A percentile compares a stretch with the other conserved stretches of the same genome.
phyloP scores from a whole-genome alignment of 1,140 invertebrate species.

The Trichoplusia ni region DNA sequence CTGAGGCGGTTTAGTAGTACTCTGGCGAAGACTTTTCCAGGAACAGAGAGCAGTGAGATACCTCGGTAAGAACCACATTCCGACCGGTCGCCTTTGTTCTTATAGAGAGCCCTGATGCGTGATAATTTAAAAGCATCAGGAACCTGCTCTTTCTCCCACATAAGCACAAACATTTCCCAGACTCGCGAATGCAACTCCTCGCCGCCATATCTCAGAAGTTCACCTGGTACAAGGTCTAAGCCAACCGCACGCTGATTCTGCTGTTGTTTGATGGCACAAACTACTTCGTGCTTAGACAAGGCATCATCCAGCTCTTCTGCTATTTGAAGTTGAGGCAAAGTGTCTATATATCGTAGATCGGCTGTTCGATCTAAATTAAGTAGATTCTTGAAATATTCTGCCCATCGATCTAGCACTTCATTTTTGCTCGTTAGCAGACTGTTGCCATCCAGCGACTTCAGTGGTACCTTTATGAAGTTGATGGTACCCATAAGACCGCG shows the following conservation, averaged over 20 bases:
- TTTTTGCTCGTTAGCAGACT: too few species aligned
- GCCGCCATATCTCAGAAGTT: conserved; percentile 39
- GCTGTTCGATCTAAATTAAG: conserved; percentile 24
- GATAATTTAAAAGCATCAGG: conserved; percentile 33
- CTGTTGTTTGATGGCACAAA: conserved; percentile 28
- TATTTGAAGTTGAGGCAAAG: conserved; percentile 12
- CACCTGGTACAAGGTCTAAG: conserved; percentile 33
- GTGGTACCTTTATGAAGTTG: neutral
- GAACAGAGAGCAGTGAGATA: conserved; percentile 41
- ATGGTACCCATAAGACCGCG: conserved; percentile 22
- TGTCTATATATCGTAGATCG: conserved; percentile 9
- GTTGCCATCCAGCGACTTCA: conserved; percentile 8
- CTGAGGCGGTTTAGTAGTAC: conserved; percentile 39
- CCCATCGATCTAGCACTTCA: too few species aligned
- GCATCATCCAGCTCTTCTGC: conserved; percentile 24
- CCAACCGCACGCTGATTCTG: conserved; percentile 39
- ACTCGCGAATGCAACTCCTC: conserved; percentile 27
- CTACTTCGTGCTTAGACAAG: conserved; percentile 11
- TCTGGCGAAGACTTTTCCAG: conserved; percentile 45
- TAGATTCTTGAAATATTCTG: conserved; percentile 13
- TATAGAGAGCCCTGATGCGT: conserved; percentile 36
- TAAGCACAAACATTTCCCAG: conserved; percentile 35
- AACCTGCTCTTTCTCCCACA: conserved; percentile 35
- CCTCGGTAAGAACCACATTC: conserved; percentile 40
- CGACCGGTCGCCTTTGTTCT: conserved; percentile 40